Evolutionary conservation across 2,888 invertebrate genomes (phyloP).

Genomic region (Agrotis ipsilon): DNA sequence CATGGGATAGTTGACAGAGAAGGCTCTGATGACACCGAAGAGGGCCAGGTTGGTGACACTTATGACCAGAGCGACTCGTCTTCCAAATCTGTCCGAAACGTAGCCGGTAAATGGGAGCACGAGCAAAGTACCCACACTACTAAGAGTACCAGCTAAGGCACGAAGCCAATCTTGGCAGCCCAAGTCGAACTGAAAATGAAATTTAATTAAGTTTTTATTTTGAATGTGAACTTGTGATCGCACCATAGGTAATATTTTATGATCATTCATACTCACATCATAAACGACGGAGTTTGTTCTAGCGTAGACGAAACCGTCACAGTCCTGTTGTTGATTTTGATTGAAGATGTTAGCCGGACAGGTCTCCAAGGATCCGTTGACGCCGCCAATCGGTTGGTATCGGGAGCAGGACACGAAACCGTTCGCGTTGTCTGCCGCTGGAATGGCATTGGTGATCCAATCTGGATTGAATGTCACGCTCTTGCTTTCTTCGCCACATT

Average conservation of each 20-base stretch:
- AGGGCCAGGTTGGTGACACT: conserved; percentile 85
- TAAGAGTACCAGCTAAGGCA: conserved; percentile 93
- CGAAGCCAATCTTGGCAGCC: conserved; percentile 93
- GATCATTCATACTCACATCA: conserved; percentile 74
- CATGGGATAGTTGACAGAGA: conserved; percentile 90
- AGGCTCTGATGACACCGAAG: conserved; percentile 89
- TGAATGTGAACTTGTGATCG: too few relatives aligned
- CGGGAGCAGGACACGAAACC: conserved; percentile 86
- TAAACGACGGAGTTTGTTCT: conserved; percentile 82
- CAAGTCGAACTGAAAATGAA: conserved; percentile 91
- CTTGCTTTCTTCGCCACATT: conserved; percentile 85
- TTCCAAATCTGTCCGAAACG: conserved; percentile 92
- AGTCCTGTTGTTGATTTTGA: conserved; percentile 56
- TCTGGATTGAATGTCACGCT: conserved; percentile 75
- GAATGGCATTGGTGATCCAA: conserved; percentile 87
- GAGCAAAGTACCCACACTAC: conserved; percentile 93
- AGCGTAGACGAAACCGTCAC: conserved; percentile 79
- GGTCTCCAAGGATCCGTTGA: conserved; percentile 72
- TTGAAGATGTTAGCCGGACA: conserved; percentile 80
- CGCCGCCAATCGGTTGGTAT: conserved; percentile 67
- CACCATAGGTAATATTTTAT: neutral
- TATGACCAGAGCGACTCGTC: conserved; percentile 87
- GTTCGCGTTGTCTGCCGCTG: conserved; percentile 69
- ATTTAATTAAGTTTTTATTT: neutral
- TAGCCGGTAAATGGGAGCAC: conserved; percentile 93